A percentile compares a stretch with the other conserved stretches of the same genome.
Evolutionary conservation across 2,888 invertebrate genomes (phyloP).

Genomic region (Labia minor): DNA sequence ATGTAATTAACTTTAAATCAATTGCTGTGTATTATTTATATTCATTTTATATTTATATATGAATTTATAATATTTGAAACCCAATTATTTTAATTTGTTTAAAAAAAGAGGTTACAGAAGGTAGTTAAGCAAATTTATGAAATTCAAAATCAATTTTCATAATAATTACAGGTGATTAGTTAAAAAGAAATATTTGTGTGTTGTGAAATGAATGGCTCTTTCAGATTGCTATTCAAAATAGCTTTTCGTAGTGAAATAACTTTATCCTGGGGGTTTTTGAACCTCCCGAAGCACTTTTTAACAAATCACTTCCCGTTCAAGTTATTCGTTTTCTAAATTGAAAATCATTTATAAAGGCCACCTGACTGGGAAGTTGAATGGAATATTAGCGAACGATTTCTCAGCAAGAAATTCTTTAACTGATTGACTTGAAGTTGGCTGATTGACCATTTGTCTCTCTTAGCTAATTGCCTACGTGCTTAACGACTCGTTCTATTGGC

Average conservation of each 20-base stretch:
- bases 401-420: neutral
- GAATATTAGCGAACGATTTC: conserved; percentile 13
- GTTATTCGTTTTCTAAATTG: neutral
- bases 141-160: too few species aligned
- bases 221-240: neutral
- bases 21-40: too few species aligned
- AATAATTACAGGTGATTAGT: too few species aligned
- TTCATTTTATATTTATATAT: too few species aligned
- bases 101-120: too few species aligned
- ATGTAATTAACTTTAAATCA: too few species aligned
- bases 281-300: neutral
- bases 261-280: neutral
- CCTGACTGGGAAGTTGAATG: neutral
- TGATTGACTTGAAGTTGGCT: conserved; percentile 8
- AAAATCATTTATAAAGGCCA: neutral
- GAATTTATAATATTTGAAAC: too few species aligned
- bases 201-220: too few species aligned
- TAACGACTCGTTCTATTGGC: conserved; percentile 13
- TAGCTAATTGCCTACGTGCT: conserved; percentile 2
- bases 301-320: neutral
- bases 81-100: too few species aligned
- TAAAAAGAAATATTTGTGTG: too few species aligned
- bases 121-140: too few species aligned
- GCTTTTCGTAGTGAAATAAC: neutral
- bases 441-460: conserved; percentile 2